Evolutionary conservation across 2,113 vertebrate species (phyloP), one percentile per base, ranked within the genome.

Genomic region (Ochotona curzoniae): DNA sequence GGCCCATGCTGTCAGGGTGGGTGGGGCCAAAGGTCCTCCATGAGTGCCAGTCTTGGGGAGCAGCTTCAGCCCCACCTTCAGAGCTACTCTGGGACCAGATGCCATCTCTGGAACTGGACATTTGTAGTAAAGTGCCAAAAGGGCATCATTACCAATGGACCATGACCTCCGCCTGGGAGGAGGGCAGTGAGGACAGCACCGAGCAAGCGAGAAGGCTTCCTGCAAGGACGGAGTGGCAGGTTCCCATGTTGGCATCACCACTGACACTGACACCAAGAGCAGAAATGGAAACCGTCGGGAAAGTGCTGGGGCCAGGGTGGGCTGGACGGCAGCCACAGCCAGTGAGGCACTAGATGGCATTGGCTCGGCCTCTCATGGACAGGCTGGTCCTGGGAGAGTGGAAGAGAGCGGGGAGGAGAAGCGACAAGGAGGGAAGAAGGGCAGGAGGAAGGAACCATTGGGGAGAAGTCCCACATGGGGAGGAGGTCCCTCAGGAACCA

Each of bases 261-360:
- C 98, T 96, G 98, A 97, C 98, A 98, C 97, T 96, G 96, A 97
- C 93, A 98, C 97, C 94, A 97, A 97, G 97, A 98, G 98, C 98
- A 98, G 98, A 98, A 98, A 98, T 98, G 98, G 98, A 98, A 98
- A 98, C 97, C 98, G 97, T 98, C 98, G 96, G 93, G 97, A 97
- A 97, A 97, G 97, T 98, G 97, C 98, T 97, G 97, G 97, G 97
- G 96, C 98, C 80, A 64, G 97, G 97, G 97, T 91, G 97, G 97
- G 98, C 66, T 97, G 97, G 98, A 98, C 97, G 97, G 97, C 98
- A 98, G 97, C 97, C 94, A 11, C 47, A 44, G 38, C 6, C 0
- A 2, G 57, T 70, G 92, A 67, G 93, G 85, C 73, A 78, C 21
- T 60, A 28, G 69, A 93, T 30, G 66, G 71, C 28, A 14, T 49